These are phyloP conservation scores for Sesamia inferens DNA, from an alignment of 2,888 invertebrate species.

Conservation along the genomic window DNA sequence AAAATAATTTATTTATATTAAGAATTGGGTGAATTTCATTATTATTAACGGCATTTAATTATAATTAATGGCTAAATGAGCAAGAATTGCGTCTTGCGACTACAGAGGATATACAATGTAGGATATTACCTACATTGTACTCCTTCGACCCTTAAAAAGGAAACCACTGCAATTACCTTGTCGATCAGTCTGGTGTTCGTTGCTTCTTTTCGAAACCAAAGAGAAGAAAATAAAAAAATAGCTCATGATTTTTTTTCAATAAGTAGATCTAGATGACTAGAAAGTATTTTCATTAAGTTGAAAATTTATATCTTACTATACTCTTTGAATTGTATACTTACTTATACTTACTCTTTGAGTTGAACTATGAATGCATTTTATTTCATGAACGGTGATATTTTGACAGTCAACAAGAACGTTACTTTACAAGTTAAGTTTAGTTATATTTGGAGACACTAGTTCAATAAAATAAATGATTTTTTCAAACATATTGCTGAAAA, in stretches of 20 bases:
- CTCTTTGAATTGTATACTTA: too few relatives aligned
- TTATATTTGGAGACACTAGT: background rate
- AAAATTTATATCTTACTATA: too few relatives aligned
- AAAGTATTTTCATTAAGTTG: too few relatives aligned
- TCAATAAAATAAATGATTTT: background rate
- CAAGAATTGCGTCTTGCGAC: background rate
- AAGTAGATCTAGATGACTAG: too few relatives aligned
- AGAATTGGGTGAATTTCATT: background rate
- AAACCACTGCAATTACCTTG: background rate
- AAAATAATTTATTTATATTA: background rate
- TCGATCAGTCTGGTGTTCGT: background rate
- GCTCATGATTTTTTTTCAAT: too few relatives aligned
- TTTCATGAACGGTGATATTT: conserved; percentile 42
- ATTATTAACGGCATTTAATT: too few relatives aligned
- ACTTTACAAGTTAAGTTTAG: conserved; percentile 27
- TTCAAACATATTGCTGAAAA: background rate
- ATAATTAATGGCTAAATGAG: background rate
- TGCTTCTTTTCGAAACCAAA: too few relatives aligned
- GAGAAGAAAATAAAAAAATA: too few relatives aligned
- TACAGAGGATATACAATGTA: background rate
- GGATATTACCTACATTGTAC: too few relatives aligned
- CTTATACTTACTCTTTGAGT: too few relatives aligned
- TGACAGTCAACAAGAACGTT: conserved; percentile 43
- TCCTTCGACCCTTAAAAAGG: background rate
- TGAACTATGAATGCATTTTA: conserved; percentile 16